A percentile compares a stretch with the other conserved stretches of the same genome.
Conservation (phyloP, 2,113 vertebrate genomes). For the Marcusenius ussheri region DNA sequence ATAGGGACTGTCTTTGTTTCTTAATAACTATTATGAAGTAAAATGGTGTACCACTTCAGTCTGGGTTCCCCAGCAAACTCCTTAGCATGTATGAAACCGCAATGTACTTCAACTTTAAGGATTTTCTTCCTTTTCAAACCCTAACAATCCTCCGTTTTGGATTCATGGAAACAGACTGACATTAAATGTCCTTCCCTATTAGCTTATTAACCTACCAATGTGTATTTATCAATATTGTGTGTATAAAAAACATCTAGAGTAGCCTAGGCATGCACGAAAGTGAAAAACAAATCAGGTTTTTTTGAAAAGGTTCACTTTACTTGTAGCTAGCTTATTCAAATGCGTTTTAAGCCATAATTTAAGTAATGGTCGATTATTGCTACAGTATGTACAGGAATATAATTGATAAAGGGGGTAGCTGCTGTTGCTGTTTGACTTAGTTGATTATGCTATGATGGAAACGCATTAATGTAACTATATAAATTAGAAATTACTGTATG, state of each 20-base stretch:
- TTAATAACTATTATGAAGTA: not conserved
- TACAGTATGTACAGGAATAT: not conserved
- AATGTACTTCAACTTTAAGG: not conserved
- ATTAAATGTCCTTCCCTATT: not conserved
- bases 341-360: not conserved
- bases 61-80: not conserved
- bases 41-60: not conserved
- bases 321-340: not conserved
- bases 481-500: not conserved
- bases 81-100: not conserved
- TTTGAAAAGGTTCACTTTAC: not conserved
- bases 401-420: not conserved
- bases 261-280: not conserved
- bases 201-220: not conserved
- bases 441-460: not conserved
- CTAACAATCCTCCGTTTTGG: not conserved
- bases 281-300: not conserved
- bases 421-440: not conserved
- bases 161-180: not conserved
- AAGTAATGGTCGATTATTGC: not conserved
- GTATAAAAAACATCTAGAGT: constrained; percentile 1
- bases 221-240: not conserved
- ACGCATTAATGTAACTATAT: not conserved
- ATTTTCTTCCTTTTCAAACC: not conserved
- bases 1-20: not conserved